These are phyloP conservation scores for Mesodorylaimus sp. DNA, from an alignment of 2,888 invertebrate genomes.

Conservation along the genomic window DNA sequence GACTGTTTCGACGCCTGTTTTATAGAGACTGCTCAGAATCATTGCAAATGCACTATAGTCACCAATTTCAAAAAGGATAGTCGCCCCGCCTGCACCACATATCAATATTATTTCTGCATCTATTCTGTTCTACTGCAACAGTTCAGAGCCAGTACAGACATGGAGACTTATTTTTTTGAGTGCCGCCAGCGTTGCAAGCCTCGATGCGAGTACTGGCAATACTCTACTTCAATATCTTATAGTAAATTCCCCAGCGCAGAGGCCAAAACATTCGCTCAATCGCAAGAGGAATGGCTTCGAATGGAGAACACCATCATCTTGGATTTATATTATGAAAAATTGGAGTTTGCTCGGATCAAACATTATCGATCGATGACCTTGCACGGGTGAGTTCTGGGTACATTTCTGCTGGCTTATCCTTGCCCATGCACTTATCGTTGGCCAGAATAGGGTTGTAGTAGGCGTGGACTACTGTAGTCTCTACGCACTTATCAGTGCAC, in stretches of 20 bases:
- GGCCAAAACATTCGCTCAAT: background rate
- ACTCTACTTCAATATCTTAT: conserved; percentile 20
- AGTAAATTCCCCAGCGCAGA: conserved; percentile 15
- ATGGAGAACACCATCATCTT: conserved; percentile 17
- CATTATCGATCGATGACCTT: conserved; percentile 22
- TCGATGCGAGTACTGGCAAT: conserved; percentile 23
- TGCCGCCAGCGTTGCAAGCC: conserved; percentile 20
- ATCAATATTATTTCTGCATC: too few relatives aligned
- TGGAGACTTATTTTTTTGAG: too few relatives aligned
- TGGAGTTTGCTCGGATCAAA: conserved; percentile 22
- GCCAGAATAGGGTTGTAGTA: too few relatives aligned
- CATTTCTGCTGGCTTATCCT: too few relatives aligned
- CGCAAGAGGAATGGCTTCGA: conserved; percentile 6
- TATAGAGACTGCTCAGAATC: background rate
- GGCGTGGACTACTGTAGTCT: too few relatives aligned
- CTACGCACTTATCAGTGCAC: too few relatives aligned
- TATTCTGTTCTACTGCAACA: too few relatives aligned
- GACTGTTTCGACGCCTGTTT: background rate
- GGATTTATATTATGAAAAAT: conserved; percentile 14
- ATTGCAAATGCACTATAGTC: background rate
- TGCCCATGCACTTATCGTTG: too few relatives aligned
- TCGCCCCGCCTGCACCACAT: too few relatives aligned
- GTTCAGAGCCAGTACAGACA: too few relatives aligned
- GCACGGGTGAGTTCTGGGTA: too few relatives aligned
- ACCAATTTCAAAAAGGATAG: too few relatives aligned